These are phyloP conservation scores for Pristionchus entomophagus DNA, from an alignment of 2,888 invertebrate species.

Conservation along the genomic window DNA sequence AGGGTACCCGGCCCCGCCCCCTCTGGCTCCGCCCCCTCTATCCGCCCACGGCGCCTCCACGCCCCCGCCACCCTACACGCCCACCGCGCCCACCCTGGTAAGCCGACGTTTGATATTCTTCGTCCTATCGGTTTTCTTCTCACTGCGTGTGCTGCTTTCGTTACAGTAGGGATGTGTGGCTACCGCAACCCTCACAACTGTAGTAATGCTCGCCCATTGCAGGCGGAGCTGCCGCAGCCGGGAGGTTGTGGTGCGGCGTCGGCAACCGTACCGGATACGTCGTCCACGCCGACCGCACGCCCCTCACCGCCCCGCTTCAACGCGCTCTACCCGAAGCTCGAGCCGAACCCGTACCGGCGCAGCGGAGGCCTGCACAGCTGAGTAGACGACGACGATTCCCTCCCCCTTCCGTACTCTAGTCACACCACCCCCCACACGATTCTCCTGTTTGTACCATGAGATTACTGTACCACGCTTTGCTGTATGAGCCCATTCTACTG, in stretches of 20 bases:
- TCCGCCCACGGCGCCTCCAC: neutral
- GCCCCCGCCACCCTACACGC: constrained; percentile 43
- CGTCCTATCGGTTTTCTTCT: neutral
- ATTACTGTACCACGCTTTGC: constrained; percentile 23
- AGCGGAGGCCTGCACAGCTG: constrained; percentile 20
- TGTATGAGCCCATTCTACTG: neutral
- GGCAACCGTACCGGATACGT: constrained; percentile 1
- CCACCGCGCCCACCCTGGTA: constrained; percentile 40
- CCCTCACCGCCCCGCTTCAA: constrained; percentile 23
- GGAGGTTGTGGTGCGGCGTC: neutral
- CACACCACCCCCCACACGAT: constrained; percentile 15
- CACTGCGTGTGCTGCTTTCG: neutral
- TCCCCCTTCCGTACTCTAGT: constrained; percentile 27
- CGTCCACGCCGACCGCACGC: neutral
- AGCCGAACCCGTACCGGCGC: constrained; percentile 31
- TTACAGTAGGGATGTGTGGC: too few relatives aligned
- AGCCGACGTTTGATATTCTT: neutral
- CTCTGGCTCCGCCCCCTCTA: neutral
- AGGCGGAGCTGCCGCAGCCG: constrained; percentile 43
- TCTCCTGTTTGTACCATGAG: constrained; percentile 33
- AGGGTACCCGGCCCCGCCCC: neutral
- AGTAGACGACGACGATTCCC: neutral
- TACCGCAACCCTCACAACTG: neutral
- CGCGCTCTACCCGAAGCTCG: constrained; percentile 34
- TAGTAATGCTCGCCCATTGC: neutral